phyloP scores from a whole-genome alignment of 2,797 vertebrate species.

The Chaunax sp. region DNA sequence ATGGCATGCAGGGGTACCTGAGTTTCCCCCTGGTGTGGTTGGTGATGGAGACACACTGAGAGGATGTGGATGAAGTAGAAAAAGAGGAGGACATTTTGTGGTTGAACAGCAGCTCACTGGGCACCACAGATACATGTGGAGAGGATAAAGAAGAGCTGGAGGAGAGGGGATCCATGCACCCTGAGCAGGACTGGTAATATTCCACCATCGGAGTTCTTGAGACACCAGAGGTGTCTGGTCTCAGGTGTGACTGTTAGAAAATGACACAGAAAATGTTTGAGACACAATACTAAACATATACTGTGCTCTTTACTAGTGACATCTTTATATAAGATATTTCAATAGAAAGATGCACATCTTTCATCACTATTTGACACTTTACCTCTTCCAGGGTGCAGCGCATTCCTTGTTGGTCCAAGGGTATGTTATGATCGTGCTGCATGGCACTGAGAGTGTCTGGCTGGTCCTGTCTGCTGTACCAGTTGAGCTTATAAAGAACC shows the following conservation, averaged over 20 bases:
- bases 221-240: conserved; percentile 37
- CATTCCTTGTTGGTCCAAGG: conserved; percentile 75
- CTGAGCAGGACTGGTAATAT: conserved; percentile 74
- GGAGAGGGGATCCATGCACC: conserved; percentile 18
- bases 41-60: conserved; percentile 83
- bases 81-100: conserved; percentile 62
- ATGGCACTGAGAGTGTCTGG: conserved; percentile 80
- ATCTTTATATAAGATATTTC: neutral
- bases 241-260: conserved; percentile 51
- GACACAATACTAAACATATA: neutral
- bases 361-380: neutral
- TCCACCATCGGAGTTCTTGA: conserved; percentile 79
- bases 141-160: conserved; percentile 31
- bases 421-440: conserved; percentile 78
- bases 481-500: conserved; percentile 78
- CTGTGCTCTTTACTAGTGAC: neutral
- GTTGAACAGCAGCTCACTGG: conserved; percentile 86
- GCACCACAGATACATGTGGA: conserved; percentile 84
- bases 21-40: conserved; percentile 90
- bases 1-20: conserved; percentile 57
- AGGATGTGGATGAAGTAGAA: conserved; percentile 49
- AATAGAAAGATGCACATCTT: conserved; percentile 1
- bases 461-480: conserved; percentile 78
- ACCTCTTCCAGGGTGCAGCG: conserved; percentile 71
- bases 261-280: conserved; percentile 23